Evolutionary conservation across 2,113 vertebrate species (phyloP).

Genomic region (Nothocercus julius): DNA sequence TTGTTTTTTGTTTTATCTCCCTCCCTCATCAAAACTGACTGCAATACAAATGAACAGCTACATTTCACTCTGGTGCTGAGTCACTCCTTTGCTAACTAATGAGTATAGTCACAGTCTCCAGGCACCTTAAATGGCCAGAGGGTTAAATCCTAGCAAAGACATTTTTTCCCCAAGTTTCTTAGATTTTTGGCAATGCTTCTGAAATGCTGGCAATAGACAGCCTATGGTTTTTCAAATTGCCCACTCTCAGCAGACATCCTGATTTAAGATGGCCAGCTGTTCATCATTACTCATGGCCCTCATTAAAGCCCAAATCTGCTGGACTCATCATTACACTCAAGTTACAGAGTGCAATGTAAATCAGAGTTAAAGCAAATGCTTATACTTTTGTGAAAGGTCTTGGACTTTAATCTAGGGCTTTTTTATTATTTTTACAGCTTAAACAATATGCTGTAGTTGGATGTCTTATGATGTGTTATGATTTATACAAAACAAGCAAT

Average conservation of each 20-base stretch:
- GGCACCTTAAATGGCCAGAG: background rate
- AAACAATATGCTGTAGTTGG: background rate
- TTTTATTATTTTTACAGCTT: background rate
- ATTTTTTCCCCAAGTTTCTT: background rate
- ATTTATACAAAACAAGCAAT: background rate
- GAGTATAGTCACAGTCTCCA: background rate
- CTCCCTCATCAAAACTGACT: background rate
- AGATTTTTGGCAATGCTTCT: constrained; percentile 44
- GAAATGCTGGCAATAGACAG: constrained; percentile 35
- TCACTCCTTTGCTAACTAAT: background rate
- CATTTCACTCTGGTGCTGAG: background rate
- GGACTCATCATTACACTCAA: constrained; percentile 53
- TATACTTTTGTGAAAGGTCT: background rate
- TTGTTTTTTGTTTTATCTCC: background rate
- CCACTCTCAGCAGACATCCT: constrained; percentile 61
- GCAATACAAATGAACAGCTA: background rate
- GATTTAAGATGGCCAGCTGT: constrained; percentile 68
- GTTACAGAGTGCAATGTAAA: constrained; percentile 24
- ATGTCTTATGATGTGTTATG: background rate
- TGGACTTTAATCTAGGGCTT: background rate
- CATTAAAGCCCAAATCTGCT: constrained; percentile 61
- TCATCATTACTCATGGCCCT: constrained; percentile 57
- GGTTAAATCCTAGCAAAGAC: constrained; percentile 17
- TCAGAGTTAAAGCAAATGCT: constrained; percentile 2
- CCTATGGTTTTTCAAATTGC: constrained; percentile 52